These are phyloP conservation scores for Dysidea cf. avara DNA, from an alignment of 37 sponge, comb jelly and placozoan genomes.

Conservation along the genomic window DNA sequence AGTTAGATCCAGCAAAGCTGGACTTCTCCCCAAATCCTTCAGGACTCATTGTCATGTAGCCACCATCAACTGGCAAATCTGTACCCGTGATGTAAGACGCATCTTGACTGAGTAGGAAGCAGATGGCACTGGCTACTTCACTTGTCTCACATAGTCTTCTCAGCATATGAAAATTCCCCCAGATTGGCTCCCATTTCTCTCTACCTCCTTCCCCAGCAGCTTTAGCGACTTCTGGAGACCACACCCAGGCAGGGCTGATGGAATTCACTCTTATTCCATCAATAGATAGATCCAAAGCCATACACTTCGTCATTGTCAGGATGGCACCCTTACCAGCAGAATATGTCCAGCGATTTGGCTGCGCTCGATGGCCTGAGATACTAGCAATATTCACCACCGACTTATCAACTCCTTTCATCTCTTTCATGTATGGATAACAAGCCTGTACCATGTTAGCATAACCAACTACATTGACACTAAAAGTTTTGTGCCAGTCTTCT, in stretches of 20 bases:
- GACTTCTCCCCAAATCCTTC: slow-evolving; percentile 81
- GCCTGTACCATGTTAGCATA: slow-evolving; percentile 87
- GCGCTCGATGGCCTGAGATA: slow-evolving; percentile 62
- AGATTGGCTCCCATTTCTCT: slow-evolving; percentile 77
- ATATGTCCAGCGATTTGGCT: slow-evolving; percentile 82
- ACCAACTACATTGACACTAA: slow-evolving; percentile 77
- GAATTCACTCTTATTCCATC: slow-evolving; percentile 77
- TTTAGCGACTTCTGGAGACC: slow-evolving; percentile 85
- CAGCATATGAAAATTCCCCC: slow-evolving; percentile 86
- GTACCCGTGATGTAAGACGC: slow-evolving; percentile 74
- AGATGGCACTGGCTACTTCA: slow-evolving; percentile 69
- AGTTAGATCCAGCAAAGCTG: slow-evolving; percentile 71
- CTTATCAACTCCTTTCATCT: slow-evolving; percentile 8
- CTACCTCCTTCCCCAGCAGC: slow-evolving; percentile 79
- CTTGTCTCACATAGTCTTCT: slow-evolving; percentile 54
- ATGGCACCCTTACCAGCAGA: slow-evolving; percentile 83
- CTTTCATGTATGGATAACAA: slow-evolving; percentile 63
- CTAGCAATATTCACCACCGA: slow-evolving; percentile 77
- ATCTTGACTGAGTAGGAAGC: slow-evolving; percentile 76
- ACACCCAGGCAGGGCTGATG: slow-evolving; percentile 85
- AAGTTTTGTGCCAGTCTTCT: slow-evolving; percentile 83
- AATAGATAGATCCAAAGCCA: slow-evolving; percentile 78
- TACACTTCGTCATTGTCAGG: slow-evolving; percentile 66
- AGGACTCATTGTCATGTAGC: slow-evolving; percentile 77
- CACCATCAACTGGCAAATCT: slow-evolving; percentile 83